Evolutionary conservation across 2,113 vertebrate species (phyloP).

Genomic region (Pithys albifrons): DNA sequence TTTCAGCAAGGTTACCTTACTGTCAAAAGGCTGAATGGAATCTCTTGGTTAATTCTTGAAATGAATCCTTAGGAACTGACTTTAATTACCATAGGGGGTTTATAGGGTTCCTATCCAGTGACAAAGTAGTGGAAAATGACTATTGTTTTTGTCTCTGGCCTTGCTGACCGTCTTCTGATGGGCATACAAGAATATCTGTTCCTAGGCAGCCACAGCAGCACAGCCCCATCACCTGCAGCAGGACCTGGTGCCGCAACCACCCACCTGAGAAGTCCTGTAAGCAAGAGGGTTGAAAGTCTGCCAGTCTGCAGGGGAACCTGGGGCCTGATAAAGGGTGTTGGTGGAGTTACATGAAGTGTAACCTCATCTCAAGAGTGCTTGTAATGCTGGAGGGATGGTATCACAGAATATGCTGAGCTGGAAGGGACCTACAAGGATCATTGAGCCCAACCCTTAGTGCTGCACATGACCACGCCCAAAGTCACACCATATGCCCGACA

Average conservation of each 20-base stretch:
- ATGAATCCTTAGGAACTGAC: background rate
- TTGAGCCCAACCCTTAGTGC: background rate
- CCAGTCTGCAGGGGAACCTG: conserved; percentile 4
- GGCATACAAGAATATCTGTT: conserved; percentile 76
- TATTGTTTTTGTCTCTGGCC: conserved; percentile 46
- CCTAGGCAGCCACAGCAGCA: conserved; percentile 78
- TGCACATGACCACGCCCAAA: background rate
- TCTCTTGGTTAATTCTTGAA: background rate
- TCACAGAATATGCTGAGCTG: background rate
- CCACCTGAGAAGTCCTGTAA: background rate
- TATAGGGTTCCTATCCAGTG: background rate
- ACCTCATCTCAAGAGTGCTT: background rate
- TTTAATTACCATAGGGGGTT: background rate
- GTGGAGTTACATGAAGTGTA: background rate
- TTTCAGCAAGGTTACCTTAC: background rate
- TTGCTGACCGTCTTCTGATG: conserved; percentile 68
- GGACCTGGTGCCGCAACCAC: conserved; percentile 33
- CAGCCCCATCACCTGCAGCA: conserved; percentile 72
- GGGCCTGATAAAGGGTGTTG: conserved; percentile 25
- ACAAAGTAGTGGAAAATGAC: conserved; percentile 52
- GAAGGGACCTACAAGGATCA: background rate
- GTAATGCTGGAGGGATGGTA: background rate
- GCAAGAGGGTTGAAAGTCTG: background rate
- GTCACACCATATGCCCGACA: background rate
- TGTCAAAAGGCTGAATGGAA: background rate